A percentile compares a stretch with the other conserved stretches of the same genome.
Conservation (phyloP, 2,888 invertebrate species). For the Lobophora halterata region DNA sequence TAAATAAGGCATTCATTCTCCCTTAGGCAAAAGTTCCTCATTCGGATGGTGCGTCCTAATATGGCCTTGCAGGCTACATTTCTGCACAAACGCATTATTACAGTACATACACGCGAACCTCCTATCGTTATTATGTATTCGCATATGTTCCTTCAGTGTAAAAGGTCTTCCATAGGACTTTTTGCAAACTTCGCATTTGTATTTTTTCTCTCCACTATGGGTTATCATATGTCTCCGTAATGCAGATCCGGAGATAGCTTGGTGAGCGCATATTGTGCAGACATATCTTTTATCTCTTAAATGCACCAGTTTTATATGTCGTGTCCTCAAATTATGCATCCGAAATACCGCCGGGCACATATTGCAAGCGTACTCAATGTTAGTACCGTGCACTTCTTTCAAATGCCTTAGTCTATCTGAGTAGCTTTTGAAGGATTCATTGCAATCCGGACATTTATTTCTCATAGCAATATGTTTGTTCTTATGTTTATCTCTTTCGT, state of each 20-base stretch:
- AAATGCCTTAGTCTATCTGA: constrained; percentile 53
- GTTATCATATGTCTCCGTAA: constrained; percentile 59
- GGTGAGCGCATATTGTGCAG: constrained; percentile 53
- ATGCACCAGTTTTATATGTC: constrained; percentile 63
- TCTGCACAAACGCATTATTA: constrained; percentile 63
- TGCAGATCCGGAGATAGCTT: constrained; percentile 53
- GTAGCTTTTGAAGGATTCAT: constrained; percentile 59
- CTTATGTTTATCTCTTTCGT: constrained; percentile 51
- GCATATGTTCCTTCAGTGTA: constrained; percentile 61
- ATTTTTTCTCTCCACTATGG: constrained; percentile 54
- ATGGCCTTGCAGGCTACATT: constrained; percentile 67
- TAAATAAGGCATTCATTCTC: neutral
- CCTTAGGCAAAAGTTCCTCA: constrained; percentile 12
- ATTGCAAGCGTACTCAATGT: constrained; percentile 61
- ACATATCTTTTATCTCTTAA: constrained; percentile 52
- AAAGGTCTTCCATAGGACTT: constrained; percentile 50
- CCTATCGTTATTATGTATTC: constrained; percentile 66
- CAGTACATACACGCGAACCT: constrained; percentile 69
- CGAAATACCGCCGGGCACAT: constrained; percentile 61
- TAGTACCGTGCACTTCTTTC: constrained; percentile 49
- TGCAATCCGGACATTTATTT: constrained; percentile 47
- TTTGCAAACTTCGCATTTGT: constrained; percentile 26
- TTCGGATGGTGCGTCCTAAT: constrained; percentile 61
- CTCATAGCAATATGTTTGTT: constrained; percentile 47
- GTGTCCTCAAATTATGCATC: constrained; percentile 48